These are phyloP conservation scores for Phyllostomus hastatus DNA, from an alignment of 2,113 vertebrate genomes.

Conservation along the genomic window DNA sequence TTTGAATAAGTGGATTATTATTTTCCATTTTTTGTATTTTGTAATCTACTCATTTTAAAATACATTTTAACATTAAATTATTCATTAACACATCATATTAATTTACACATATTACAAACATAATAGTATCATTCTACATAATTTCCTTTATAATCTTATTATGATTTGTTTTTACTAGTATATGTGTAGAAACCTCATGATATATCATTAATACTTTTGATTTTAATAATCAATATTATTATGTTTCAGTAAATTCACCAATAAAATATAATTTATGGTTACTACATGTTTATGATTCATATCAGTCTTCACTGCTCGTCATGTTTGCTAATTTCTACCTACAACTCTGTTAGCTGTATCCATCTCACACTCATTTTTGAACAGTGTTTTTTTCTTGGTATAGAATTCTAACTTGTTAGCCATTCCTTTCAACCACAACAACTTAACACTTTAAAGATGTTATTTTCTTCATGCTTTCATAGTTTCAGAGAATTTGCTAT, in stretches of 20 bases:
- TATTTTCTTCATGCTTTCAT: background rate
- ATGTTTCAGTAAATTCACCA: background rate
- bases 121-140: background rate
- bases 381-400: background rate
- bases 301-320: background rate
- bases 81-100: background rate
- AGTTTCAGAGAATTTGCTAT: background rate
- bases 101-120: background rate
- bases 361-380: background rate
- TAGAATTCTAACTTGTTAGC: background rate
- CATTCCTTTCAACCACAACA: background rate
- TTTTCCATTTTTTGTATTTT: background rate
- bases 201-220: background rate
- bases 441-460: background rate
- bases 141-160: background rate
- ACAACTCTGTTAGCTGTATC: background rate
- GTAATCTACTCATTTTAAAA: background rate
- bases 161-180: background rate
- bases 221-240: background rate
- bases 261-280: background rate
- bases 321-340: background rate
- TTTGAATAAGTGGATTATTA: background rate
- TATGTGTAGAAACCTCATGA: background rate
- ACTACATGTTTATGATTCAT: background rate
- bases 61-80: background rate